Base-by-base conservation (phyloP, 2,797 vertebrate species). In the Myiotriccus ornatus region DNA sequence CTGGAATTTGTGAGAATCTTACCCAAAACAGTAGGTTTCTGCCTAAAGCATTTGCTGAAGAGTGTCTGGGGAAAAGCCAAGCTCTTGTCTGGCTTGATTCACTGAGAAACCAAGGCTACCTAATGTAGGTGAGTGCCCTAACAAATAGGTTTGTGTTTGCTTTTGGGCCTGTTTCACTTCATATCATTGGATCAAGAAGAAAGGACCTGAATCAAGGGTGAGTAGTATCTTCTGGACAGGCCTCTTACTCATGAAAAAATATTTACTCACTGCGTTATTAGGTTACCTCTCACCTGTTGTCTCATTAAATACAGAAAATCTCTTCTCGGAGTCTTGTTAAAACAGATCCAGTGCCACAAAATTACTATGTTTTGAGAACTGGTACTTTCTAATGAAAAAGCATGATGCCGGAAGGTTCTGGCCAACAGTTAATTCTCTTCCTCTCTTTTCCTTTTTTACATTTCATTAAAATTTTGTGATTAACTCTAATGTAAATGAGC, bases 1-100 rank as follows among this genome's bases (percentile, higher is more conserved):
- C 76, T 79, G 93, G 90, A 91, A 94, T 95, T 95, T 80, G 81
- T 87, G 81, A 94, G 88, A 92, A 82, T 91, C 80, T 84, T 91
- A 86, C 80, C 57, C 90, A 91, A 77, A 95, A 94, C 79, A 86
- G 93, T 93, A 95, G 83, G 65, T 70, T 93, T 89, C 90, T 94
- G 73, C 90, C 85, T 91, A 93, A 93, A 84, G 55, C 55, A 73
- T 90, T 92, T 91, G 90, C 63, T 90, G 85, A 95, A 73, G 76
- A 65, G 44, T 52, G 14, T 55, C 37, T 95, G 77, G 91, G 39
- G 10, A 16, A 87, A 28, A 79, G 91, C 85, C 91, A 95, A 90
- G 21, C 32, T 55, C 39, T 88, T 76, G 80, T 55, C 69, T 95
- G 83, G 28, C 43, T 95, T 82, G 67, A 94, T 81, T 86, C 47